Percentiles rank a stretch among this genome's conserved stretches.
Evolutionary conservation across 2,888 invertebrate species (phyloP).

Genomic region (Drosophila algonquin): DNA sequence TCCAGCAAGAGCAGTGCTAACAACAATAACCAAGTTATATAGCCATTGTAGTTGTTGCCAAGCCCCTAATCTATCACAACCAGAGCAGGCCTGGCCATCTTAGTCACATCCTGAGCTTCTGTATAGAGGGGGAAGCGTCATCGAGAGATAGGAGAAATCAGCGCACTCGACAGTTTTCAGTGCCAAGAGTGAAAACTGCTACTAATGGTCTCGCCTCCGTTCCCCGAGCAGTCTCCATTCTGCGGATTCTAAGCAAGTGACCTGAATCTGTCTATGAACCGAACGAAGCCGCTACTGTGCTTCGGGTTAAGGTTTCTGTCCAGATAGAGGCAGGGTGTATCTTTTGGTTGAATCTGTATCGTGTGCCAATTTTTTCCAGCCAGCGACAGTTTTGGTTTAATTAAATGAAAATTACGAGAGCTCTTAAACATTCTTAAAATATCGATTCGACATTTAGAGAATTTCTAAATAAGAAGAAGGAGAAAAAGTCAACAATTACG

Average conservation of each 20-base stretch:
- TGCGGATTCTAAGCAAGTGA: constrained; percentile 41
- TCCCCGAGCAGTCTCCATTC: neutral
- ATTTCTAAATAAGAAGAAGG: neutral
- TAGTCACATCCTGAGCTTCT: neutral
- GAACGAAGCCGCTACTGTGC: constrained; percentile 14
- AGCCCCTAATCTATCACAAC: constrained; percentile 16
- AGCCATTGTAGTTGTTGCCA: constrained; percentile 13
- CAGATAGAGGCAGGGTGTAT: constrained; percentile 10
- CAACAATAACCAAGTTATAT: constrained; percentile 12
- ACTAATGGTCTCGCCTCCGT: constrained; percentile 27
- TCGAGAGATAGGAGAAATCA: constrained; percentile 26
- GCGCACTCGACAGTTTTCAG: constrained; percentile 27
- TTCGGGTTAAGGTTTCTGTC: constrained; percentile 59
- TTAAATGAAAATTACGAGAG: neutral
- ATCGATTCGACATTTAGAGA: neutral
- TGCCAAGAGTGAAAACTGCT: constrained; percentile 30
- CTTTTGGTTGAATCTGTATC: neutral
- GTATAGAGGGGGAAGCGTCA: constrained; percentile 16
- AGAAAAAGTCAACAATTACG: neutral
- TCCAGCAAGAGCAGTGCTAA: neutral
- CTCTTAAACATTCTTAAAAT: neutral
- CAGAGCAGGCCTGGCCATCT: constrained; percentile 2
- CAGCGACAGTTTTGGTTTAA: neutral
- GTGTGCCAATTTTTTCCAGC: neutral
- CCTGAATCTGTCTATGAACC: constrained; percentile 50